These are phyloP conservation scores for Atethmia centrago DNA, from an alignment of 2,888 invertebrate genomes.

Conservation along the genomic window DNA sequence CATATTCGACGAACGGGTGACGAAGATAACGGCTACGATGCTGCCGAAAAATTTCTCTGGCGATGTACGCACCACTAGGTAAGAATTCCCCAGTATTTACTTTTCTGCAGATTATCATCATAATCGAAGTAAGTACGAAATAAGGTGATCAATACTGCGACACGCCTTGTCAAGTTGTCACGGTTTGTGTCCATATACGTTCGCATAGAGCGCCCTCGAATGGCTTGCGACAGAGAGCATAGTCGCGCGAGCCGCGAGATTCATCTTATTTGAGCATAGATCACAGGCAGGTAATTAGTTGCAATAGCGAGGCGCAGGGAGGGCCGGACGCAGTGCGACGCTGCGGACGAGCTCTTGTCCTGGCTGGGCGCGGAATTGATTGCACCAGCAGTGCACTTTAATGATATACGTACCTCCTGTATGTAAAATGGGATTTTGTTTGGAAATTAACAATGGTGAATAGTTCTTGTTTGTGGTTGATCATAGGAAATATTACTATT, in stretches of 20 bases:
- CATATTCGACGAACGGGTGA: constrained; percentile 74
- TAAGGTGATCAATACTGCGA: constrained; percentile 32
- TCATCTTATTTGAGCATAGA: constrained; percentile 11
- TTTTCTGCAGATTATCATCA: neutral
- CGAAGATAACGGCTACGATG: constrained; percentile 74
- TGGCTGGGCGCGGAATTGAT: constrained; percentile 6
- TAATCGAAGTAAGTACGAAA: neutral
- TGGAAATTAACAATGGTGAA: neutral
- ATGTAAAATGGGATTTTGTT: neutral
- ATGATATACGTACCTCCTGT: no score
- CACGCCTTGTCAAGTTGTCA: constrained; percentile 55
- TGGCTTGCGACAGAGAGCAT: neutral
- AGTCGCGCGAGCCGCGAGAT: neutral
- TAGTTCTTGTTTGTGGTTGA: neutral
- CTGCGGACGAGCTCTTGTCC: neutral
- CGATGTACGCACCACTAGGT: constrained; percentile 76
- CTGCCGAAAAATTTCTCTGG: constrained; percentile 77
- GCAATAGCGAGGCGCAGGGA: neutral
- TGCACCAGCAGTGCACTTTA: constrained; percentile 7
- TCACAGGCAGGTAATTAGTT: neutral
- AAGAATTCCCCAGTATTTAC: constrained; percentile 15
- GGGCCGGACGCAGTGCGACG: constrained; percentile 12
- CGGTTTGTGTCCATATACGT: constrained; percentile 41
- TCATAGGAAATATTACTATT: neutral
- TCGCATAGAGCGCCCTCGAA: neutral